Conservation (phyloP, 2,888 invertebrate species). For the Lasioglossum pauxillum region DNA sequence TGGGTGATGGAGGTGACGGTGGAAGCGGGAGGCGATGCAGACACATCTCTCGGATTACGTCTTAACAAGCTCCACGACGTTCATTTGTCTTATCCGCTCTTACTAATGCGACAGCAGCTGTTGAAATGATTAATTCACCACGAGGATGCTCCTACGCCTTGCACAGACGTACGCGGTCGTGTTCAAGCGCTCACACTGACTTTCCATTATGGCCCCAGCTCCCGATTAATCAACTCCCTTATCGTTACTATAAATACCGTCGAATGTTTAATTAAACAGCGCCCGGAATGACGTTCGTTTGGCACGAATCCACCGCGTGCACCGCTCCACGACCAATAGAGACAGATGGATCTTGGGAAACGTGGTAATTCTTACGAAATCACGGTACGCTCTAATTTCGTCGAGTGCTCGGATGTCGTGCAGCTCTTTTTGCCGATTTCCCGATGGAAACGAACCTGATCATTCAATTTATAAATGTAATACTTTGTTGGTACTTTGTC, state of each 20-base stretch:
- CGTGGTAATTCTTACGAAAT: not conserved
- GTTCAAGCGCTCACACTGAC: constrained; percentile 45
- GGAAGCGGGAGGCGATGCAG: constrained; percentile 74
- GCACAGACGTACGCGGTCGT: constrained; percentile 45
- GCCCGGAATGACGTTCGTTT: not conserved
- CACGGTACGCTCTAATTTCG: not conserved
- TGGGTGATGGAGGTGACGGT: constrained; percentile 58
- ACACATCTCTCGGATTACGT: constrained; percentile 83
- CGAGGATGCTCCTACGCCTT: constrained; percentile 71
- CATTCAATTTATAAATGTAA: not conserved
- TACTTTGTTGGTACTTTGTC: not conserved
- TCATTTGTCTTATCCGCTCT: constrained; percentile 84
- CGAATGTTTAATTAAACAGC: constrained; percentile 50
- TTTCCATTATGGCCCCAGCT: constrained; percentile 45
- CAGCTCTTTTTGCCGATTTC: not conserved
- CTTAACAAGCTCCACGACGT: constrained; percentile 84
- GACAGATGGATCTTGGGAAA: not conserved
- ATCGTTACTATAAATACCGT: constrained; percentile 63
- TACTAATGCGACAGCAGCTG: constrained; percentile 83
- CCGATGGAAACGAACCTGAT: not conserved
- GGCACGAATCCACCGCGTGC: not conserved
- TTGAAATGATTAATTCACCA: constrained; percentile 84
- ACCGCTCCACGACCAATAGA: not conserved
- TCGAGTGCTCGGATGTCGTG: not conserved
- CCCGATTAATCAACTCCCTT: constrained; percentile 68